These are phyloP conservation scores for Cephus rjabovi DNA, from an alignment of 2,888 invertebrate genomes.

Conservation along the genomic window DNA sequence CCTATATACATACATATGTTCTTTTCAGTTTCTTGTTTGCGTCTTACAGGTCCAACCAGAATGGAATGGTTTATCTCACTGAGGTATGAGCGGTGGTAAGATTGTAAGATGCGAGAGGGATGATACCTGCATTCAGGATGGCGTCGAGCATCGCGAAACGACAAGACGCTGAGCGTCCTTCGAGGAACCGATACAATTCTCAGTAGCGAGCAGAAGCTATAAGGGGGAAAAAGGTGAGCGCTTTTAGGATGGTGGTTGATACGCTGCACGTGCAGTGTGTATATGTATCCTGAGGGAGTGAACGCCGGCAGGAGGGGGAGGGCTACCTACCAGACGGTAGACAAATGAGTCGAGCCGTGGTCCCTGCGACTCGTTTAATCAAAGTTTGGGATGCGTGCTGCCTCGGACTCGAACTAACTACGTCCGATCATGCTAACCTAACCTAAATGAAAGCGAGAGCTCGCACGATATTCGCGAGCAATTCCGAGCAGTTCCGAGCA, in stretches of 20 bases:
- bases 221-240: background rate
- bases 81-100: slow-evolving; percentile 1
- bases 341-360: slow-evolving; percentile 45
- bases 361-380: slow-evolving; percentile 56
- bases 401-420: slow-evolving; percentile 53
- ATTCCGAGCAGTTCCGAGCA: too few relatives aligned
- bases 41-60: background rate
- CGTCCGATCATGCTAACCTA: slow-evolving; percentile 55
- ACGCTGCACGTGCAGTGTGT: too few relatives aligned
- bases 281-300: too few relatives aligned
- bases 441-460: slow-evolving; percentile 1
- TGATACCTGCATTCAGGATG: background rate
- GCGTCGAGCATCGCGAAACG: background rate
- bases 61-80: too few relatives aligned
- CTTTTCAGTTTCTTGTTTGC: too few relatives aligned
- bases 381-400: slow-evolving; percentile 60
- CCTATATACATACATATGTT: too few relatives aligned
- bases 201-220: slow-evolving; percentile 1
- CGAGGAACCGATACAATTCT: background rate
- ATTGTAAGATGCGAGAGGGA: background rate
- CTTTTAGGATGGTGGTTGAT: background rate
- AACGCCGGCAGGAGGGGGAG: slow-evolving; percentile 5
- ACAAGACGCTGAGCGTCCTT: background rate
- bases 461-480: too few relatives aligned
- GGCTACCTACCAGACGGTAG: slow-evolving; percentile 39